These are phyloP conservation scores for Chelonus insularis DNA, from an alignment of 1,140 invertebrate species.

Conservation along the genomic window DNA sequence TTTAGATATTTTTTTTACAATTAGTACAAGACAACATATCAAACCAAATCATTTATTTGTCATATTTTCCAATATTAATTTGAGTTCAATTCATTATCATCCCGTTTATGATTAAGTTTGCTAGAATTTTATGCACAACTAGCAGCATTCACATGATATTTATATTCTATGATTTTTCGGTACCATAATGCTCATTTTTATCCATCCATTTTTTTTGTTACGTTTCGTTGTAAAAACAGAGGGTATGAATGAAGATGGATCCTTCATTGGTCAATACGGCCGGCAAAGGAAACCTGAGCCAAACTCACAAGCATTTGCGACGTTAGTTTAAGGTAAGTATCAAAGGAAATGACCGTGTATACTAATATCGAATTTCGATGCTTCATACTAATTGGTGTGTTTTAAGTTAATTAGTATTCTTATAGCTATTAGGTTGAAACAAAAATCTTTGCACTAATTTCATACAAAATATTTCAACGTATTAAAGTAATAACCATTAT, in stretches of 20 bases:
- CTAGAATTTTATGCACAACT: neutral
- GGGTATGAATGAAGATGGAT: conserved; percentile 97
- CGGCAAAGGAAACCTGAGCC: conserved; percentile 74
- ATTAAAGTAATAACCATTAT: too few species aligned
- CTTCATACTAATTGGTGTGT: neutral
- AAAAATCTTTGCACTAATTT: too few species aligned
- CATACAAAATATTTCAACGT: too few species aligned
- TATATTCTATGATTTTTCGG: conserved; percentile 27
- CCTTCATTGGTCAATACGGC: conserved; percentile 96
- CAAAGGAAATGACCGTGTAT: neutral
- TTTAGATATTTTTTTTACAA: too few species aligned
- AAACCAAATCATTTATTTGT: too few species aligned
- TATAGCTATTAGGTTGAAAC: too few species aligned
- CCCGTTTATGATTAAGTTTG: conserved; percentile 23
- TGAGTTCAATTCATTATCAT: conserved; percentile 27
- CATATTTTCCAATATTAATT: conserved; percentile 24
- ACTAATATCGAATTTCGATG: conserved; percentile 4
- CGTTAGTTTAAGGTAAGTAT: conserved; percentile 68
- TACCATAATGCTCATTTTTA: conserved; percentile 36
- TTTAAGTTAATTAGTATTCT: too few species aligned
- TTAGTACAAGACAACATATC: too few species aligned
- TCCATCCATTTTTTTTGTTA: conserved; percentile 44
- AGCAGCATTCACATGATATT: too few species aligned
- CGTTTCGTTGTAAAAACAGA: conserved; percentile 59
- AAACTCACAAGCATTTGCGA: conserved; percentile 77